Evolutionary conservation across 2,888 invertebrate species (phyloP), one percentile per base, ranked within the genome.

Genomic region (Daptonema setosum): DNA sequence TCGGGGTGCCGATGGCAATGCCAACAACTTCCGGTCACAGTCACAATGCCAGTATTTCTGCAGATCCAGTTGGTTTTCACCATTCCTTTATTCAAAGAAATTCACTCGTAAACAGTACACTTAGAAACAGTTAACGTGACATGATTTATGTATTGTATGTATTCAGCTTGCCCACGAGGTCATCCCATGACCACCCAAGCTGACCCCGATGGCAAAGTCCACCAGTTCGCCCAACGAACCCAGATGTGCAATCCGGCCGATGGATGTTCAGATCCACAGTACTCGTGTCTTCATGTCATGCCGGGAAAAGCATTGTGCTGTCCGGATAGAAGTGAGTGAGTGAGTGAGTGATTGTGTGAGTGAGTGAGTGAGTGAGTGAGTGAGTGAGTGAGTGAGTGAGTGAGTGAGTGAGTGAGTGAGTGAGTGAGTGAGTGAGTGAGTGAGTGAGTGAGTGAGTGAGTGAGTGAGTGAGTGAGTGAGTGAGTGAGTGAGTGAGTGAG

Each of bases 291-390:
- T 11, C 11, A 22, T 8, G 47, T 47, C 8, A 22, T 26, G 25
- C 41, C 43, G 17, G 55, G 55, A 43, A 54, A 52, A 24, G 43
- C 55, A 3, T 3, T 55, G 8, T 55, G 55, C 48, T 55, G 55
- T 28, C 55, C 55, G 28, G 52, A 11, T 17, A 55, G 43, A 52
- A 50, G 55, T 55, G 11, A 47, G 35, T 24, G 5, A 50, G 8
- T n/a, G n/a, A n/a, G n/a, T n/a, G n/a, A n/a, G n/a, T n/a, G n/a
- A n/a, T n/a, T n/a, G n/a, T n/a, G n/a, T n/a, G n/a, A n/a, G n/a
- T n/a, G n/a, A n/a, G n/a, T n/a, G n/a, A n/a, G n/a, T n/a, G n/a
- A n/a, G n/a, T n/a, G n/a, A n/a, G n/a, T n/a, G n/a, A n/a, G n/a
- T n/a, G n/a, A n/a, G n/a, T n/a, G n/a, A n/a, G n/a, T n/a, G n/a